A percentile compares a stretch with the other conserved stretches of the same genome.
These are phyloP conservation scores for Calyptommatus sinebrachiatus DNA, from an alignment of 2,113 vertebrate species.

Conservation along the genomic window DNA sequence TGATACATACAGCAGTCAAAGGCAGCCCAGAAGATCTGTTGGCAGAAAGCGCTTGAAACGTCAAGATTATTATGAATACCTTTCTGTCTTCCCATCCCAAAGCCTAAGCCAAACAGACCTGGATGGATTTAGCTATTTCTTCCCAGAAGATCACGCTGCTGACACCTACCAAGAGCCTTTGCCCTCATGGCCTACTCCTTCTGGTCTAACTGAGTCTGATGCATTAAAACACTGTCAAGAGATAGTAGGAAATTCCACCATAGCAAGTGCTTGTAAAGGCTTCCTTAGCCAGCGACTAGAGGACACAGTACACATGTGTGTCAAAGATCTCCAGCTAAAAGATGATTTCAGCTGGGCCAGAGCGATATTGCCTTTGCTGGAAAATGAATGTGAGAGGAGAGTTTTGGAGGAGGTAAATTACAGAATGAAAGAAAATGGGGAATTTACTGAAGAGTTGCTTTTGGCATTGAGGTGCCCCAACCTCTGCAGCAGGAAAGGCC, in stretches of 20 bases:
- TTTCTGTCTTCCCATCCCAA: conserved; percentile 62
- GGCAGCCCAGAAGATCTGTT: neutral
- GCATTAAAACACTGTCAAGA: conserved; percentile 70
- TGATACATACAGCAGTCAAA: neutral
- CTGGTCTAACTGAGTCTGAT: conserved; percentile 72
- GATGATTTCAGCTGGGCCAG: conserved; percentile 81
- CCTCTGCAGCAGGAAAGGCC: conserved; percentile 81
- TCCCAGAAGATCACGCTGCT: conserved; percentile 84
- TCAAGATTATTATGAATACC: conserved; percentile 63
- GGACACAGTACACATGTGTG: conserved; percentile 75
- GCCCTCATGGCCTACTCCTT: conserved; percentile 82
- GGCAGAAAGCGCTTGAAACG: conserved; percentile 54
- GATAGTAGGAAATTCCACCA: conserved; percentile 76
- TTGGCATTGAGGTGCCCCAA: conserved; percentile 77
- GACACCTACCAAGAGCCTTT: conserved; percentile 55
- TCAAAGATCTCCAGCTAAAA: conserved; percentile 84
- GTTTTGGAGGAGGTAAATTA: conserved; percentile 73
- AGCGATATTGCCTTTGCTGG: conserved; percentile 80
- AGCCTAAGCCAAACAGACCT: conserved; percentile 75
- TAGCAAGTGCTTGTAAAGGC: conserved; percentile 70
- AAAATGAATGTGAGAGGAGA: conserved; percentile 91
- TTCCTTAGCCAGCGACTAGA: conserved; percentile 65
- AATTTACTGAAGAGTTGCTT: conserved; percentile 62
- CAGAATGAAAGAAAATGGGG: conserved; percentile 37
- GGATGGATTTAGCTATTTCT: conserved; percentile 82